A percentile compares a stretch with the other conserved stretches of the same genome.
Evolutionary conservation across 2,888 invertebrate genomes (phyloP).

Genomic region (Tenthredo amoena): DNA sequence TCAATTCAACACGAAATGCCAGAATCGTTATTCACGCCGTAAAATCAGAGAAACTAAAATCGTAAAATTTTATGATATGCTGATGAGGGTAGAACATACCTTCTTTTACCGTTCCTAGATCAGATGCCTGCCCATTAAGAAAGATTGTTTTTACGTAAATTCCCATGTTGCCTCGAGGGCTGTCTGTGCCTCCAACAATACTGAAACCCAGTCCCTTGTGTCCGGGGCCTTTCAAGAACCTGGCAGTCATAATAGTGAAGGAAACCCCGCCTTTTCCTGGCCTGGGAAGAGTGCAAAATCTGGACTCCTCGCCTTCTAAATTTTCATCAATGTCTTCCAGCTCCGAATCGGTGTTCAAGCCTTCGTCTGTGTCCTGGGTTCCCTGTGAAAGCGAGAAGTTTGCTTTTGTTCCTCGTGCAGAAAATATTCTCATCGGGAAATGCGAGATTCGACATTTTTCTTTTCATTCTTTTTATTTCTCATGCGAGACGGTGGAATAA

Average conservation of each 20-base stretch:
- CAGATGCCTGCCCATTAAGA: constrained; percentile 91
- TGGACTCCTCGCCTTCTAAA: constrained; percentile 80
- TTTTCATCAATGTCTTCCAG: constrained; percentile 78
- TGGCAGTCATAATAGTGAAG: constrained; percentile 81
- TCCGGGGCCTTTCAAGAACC: constrained; percentile 89
- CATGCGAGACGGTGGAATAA: not conserved
- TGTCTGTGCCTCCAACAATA: constrained; percentile 93
- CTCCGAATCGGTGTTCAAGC: constrained; percentile 74
- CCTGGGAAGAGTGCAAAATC: constrained; percentile 82
- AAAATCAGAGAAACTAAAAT: not conserved
- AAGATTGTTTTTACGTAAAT: constrained; percentile 94
- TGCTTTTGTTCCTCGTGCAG: not conserved
- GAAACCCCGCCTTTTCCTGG: constrained; percentile 79
- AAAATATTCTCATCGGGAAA: not conserved
- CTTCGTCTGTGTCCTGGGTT: constrained; percentile 72
- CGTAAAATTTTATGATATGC: not conserved
- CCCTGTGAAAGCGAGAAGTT: constrained; percentile 46
- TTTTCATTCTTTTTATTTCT: not conserved
- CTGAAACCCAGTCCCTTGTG: constrained; percentile 93
- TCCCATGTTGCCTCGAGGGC: constrained; percentile 91
- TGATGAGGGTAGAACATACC: constrained; percentile 79
- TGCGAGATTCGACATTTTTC: no score
- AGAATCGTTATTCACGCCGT: not conserved
- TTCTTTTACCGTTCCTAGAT: constrained; percentile 89
- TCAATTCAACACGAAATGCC: no score